Evolutionary conservation across 2,888 invertebrate species (phyloP).

Genomic region (Hemaris fuciformis): DNA sequence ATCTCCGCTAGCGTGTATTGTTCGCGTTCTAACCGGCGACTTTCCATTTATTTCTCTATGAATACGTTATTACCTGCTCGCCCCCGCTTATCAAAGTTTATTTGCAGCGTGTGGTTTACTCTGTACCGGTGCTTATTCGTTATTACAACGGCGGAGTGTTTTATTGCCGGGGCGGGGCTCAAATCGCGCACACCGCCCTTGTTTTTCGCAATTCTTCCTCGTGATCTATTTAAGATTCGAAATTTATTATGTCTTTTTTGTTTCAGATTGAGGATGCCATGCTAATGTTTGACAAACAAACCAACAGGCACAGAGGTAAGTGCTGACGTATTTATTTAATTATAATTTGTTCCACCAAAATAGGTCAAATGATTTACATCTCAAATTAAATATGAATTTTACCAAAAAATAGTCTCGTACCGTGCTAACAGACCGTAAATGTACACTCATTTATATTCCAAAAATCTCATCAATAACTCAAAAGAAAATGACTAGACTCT

Average conservation of each 20-base stretch:
- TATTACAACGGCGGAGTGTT: constrained; percentile 80
- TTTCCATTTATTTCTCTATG: constrained; percentile 83
- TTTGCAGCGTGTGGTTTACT: constrained; percentile 81
- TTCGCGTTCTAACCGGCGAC: constrained; percentile 79
- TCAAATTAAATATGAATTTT: background rate
- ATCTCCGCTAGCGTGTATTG: constrained; percentile 72
- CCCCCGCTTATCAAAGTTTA: constrained; percentile 82
- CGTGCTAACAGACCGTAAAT: background rate
- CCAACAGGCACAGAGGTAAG: constrained; percentile 99
- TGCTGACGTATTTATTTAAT: constrained; percentile 34
- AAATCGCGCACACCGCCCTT: constrained; percentile 74
- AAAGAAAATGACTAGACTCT: constrained; percentile 39
- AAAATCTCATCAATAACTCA: constrained; percentile 31
- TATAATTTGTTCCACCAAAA: background rate
- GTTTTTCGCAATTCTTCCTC: constrained; percentile 70
- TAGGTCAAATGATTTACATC: background rate
- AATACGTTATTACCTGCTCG: constrained; percentile 82
- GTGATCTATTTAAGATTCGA: constrained; percentile 60
- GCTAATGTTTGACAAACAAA: constrained; percentile 99
- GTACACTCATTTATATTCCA: constrained; percentile 20
- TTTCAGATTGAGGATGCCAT: constrained; percentile 99
- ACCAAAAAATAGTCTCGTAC: background rate
- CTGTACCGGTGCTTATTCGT: constrained; percentile 81
- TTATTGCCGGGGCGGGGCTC: constrained; percentile 77
- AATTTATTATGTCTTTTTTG: constrained; percentile 71